A percentile compares a stretch with the other conserved stretches of the same genome.
phyloP scores from a whole-genome alignment of 2,113 vertebrate genomes.

The Oncorhynchus nerka region DNA sequence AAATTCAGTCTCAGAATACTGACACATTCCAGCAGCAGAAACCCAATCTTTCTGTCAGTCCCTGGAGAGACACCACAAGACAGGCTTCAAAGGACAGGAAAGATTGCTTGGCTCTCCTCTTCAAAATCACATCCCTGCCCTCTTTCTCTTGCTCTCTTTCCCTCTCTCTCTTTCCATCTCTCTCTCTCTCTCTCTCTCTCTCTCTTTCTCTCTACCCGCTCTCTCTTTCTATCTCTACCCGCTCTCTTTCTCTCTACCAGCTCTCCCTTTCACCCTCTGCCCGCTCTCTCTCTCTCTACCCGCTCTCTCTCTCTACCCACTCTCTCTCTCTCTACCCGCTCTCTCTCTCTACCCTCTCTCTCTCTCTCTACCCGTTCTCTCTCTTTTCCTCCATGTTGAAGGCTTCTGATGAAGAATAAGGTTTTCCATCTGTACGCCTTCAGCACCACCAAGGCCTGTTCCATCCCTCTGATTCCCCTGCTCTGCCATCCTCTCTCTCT shows the following conservation, averaged over 20 bases:
- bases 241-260: neutral
- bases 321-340: neutral
- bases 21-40: conserved; percentile 55
- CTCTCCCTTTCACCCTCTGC: too few species aligned
- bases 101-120: conserved; percentile 59
- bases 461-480: conserved; percentile 35
- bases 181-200: conserved; percentile 12
- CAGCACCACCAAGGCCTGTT: neutral
- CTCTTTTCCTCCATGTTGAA: conserved; percentile 32
- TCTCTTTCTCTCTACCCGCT: neutral
- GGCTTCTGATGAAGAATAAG: too few species aligned
- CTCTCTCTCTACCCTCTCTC: conserved; percentile 24
- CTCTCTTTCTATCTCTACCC: too few species aligned
- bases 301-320: conserved; percentile 1
- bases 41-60: conserved; percentile 39
- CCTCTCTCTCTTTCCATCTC: neutral
- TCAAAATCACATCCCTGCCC: conserved; percentile 9
- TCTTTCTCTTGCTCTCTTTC: neutral
- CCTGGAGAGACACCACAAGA: conserved; percentile 66
- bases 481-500: conserved; percentile 10
- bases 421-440: too few species aligned
- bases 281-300: neutral
- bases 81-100: conserved; percentile 64
- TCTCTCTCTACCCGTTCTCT: neutral
- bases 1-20: conserved; percentile 28